A percentile compares a stretch with the other conserved stretches of the same genome.
Evolutionary conservation across 2,888 invertebrate genomes (phyloP).

Genomic region (Melieria crassipennis): DNA sequence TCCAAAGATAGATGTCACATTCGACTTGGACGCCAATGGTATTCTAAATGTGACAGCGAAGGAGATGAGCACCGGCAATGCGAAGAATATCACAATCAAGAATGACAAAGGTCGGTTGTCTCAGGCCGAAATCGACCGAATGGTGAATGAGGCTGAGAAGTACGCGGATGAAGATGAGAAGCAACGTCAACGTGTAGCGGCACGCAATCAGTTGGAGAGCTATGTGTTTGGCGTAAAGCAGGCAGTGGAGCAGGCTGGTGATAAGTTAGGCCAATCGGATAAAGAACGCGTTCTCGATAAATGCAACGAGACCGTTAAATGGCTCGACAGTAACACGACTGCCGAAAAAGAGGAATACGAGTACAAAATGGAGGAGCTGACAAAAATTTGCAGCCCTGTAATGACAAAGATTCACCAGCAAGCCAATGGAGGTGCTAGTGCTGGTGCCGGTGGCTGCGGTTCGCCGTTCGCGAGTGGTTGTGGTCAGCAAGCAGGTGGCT

Average conservation of each 20-base stretch:
- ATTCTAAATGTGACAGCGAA: conserved; percentile 88
- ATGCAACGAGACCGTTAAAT: conserved; percentile 74
- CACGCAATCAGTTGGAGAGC: conserved; percentile 77
- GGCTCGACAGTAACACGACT: conserved; percentile 81
- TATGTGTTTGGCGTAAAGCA: conserved; percentile 78
- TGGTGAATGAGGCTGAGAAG: conserved; percentile 77
- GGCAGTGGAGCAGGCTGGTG: conserved; percentile 73
- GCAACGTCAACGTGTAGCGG: conserved; percentile 74
- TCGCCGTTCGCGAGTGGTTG: too few species aligned
- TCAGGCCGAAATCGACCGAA: conserved; percentile 81
- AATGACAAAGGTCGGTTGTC: conserved; percentile 83
- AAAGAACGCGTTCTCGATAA: conserved; percentile 74
- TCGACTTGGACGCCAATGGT: conserved; percentile 88
- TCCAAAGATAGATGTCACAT: conserved; percentile 85
- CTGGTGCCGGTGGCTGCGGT: conserved; percentile 50
- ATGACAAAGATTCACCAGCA: conserved; percentile 67
- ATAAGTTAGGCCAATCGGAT: conserved; percentile 73
- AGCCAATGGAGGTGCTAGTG: conserved; percentile 67
- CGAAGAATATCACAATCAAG: conserved; percentile 80
- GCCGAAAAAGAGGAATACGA: conserved; percentile 83
- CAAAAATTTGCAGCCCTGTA: conserved; percentile 63
- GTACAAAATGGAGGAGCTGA: conserved; percentile 62
- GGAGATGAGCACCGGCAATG: conserved; percentile 73
- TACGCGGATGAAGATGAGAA: conserved; percentile 79
- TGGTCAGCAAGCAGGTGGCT: conserved; percentile 67